These are phyloP conservation scores for Pteronura brasiliensis DNA, from an alignment of 2,113 vertebrate genomes.

Conservation along the genomic window DNA sequence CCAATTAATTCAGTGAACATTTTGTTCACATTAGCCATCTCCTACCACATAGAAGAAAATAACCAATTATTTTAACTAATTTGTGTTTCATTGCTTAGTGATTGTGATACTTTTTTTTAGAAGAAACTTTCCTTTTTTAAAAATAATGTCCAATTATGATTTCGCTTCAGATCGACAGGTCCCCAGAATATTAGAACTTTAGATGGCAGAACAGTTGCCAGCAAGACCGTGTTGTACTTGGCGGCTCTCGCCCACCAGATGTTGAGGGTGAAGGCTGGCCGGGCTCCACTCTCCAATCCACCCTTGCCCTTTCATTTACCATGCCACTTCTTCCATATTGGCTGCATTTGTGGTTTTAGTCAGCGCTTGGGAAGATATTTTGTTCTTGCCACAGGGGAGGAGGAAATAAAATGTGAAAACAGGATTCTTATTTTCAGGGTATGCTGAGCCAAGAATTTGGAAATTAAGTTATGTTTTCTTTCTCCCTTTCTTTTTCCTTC, in stretches of 20 bases:
- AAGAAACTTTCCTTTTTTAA: background rate
- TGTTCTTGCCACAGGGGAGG: slow-evolving; percentile 52
- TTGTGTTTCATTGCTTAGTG: background rate
- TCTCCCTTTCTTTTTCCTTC: background rate
- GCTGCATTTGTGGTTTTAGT: slow-evolving; percentile 37
- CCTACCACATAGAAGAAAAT: background rate
- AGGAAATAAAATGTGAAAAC: slow-evolving; percentile 63
- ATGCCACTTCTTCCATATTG: slow-evolving; percentile 17
- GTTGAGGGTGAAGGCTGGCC: slow-evolving; percentile 32
- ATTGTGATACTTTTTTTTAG: background rate
- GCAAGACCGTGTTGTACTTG: slow-evolving; percentile 19
- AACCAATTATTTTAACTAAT: background rate
- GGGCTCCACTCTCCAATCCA: background rate
- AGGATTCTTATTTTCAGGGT: background rate
- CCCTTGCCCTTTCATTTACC: slow-evolving; percentile 24
- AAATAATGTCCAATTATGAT: background rate
- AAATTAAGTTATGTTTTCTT: slow-evolving; percentile 10
- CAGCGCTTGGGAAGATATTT: slow-evolving; percentile 58
- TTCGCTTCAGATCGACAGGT: background rate
- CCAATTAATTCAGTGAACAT: background rate
- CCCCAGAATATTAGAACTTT: background rate
- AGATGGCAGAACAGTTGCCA: background rate
- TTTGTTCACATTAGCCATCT: background rate
- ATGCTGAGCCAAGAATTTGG: slow-evolving; percentile 11
- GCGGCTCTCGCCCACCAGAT: slow-evolving; percentile 48